Base-by-base conservation (phyloP, 2,888 invertebrate species). In the Brenthis ino region DNA sequence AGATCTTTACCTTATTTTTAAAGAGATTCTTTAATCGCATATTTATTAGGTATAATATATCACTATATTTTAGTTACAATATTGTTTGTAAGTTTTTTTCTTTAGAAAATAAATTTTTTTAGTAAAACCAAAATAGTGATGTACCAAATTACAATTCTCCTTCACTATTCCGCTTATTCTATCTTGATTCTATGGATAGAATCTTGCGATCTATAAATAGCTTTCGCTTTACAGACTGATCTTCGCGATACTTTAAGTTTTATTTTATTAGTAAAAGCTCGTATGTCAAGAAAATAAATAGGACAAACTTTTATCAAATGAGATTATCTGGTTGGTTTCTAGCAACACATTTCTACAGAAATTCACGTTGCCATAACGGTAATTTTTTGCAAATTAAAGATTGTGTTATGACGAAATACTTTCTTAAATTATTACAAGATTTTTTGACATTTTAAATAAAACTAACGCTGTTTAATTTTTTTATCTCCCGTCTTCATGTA, bases 301-400 rank as follows among this genome's bases (percentile, higher is more conserved):
- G 16, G 50, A 51, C 20, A 61, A 51, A 51, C 28, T 20, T 58
- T n/a, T 77, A 77, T 77, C 75, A 65, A 77, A 76, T 76, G 75
- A 61, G 78, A 77, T 72, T 77, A 76, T 77, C 78, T 69, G 13
- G 28, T 57, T 53, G 6, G 53, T 43, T 57, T 24, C 14, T 43
- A 53, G 14, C 43, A 51, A 43, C 48, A 54, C 28, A 58, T 54
- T 48, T 66, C 20, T 54, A 33, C 48, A 50, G 24, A 50, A 67
- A 55, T 24, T 33, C n/a, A 50, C 61, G 50, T 28, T 60, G 48
- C 24, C 5, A 3, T 55, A 67, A 67, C 60, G 55, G 50, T 56
- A 48, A 12, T 24, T 28, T 55, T 50, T 55, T 53, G 43, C 16
- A 14, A 28, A 3, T 2, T 43, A 37, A 37, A 37, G 6, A 37